These are phyloP conservation scores for Neofelis nebulosa DNA, from an alignment of 2,113 vertebrate genomes.

Conservation along the genomic window DNA sequence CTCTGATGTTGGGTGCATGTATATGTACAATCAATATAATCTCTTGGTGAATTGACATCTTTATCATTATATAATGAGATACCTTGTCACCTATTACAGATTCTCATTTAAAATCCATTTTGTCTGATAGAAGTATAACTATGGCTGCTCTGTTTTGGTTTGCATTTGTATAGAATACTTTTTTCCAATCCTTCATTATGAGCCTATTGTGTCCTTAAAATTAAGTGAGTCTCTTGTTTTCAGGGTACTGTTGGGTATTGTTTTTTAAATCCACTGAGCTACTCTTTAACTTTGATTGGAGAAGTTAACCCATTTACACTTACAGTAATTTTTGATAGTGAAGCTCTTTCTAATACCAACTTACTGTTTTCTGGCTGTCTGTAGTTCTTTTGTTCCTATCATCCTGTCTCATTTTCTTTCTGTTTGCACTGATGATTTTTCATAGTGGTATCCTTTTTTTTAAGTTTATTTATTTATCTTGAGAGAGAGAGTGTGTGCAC, in stretches of 20 bases:
- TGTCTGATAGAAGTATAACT: neutral
- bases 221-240: neutral
- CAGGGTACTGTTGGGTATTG: neutral
- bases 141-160: neutral
- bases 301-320: neutral
- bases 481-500: too few relatives aligned
- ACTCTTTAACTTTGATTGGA: neutral
- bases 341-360: neutral
- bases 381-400: neutral
- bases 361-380: neutral
- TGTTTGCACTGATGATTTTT: neutral
- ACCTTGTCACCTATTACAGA: neutral
- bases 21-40: neutral
- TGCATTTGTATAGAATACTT: neutral
- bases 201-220: neutral
- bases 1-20: neutral
- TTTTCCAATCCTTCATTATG: neutral
- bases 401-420: neutral
- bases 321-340: neutral
- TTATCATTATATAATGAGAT: neutral
- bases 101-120: neutral
- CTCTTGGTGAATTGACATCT: neutral
- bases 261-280: neutral
- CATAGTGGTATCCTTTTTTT: neutral
- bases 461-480: too few relatives aligned